Base-by-base conservation (phyloP, 2,888 invertebrate genomes). In the Agrotis exclamationis region DNA sequence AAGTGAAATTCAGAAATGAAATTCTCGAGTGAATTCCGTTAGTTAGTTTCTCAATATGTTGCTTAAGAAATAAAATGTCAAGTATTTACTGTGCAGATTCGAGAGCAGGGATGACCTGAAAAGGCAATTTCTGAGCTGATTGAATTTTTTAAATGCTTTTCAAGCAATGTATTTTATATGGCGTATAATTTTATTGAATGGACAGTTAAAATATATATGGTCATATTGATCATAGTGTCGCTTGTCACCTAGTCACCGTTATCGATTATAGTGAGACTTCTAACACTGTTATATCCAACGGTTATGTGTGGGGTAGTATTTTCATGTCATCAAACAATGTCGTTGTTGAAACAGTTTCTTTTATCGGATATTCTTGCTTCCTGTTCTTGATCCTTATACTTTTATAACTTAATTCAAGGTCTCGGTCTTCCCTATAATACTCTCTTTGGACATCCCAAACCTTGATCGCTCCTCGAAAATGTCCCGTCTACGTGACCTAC, bases 401-500 rank as follows among this genome's bases (percentile, higher is more conserved):
- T 9, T 39, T 9, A 20, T 16, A 5, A 28, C 18, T 2, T 14
- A 7, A 33, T 47, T 7, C n/a, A 44, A 20, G 13, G 0, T n/a
- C 6, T n/a, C 28, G 6, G 28, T 48, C 13, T 3, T 45, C 7
- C 39, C 48, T 56, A 20, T 22, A 44, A 51, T 5, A 54, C 9
- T n/a, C 3, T 63, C 18, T 39, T 39, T 44, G 20, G 24, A 44
- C n/a, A 47, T 18, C 5, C 13, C 2, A 62, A 39, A 44, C 0
- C n/a, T 18, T 18, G 1, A 20, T n/a, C 48, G 0, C 13, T 33
- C 2, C 13, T 28, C 11, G 20, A 53, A 66, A 58, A 54, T 5
- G 14, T 44, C 54, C 6, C n/a, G 57, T 64, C 67, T 81, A 76
- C 82, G 82, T 84, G 84, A 76, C 50, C 50, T 54, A 48, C 20